Base-by-base conservation (phyloP, 2,888 invertebrate genomes). In the Monochamus alternatus region DNA sequence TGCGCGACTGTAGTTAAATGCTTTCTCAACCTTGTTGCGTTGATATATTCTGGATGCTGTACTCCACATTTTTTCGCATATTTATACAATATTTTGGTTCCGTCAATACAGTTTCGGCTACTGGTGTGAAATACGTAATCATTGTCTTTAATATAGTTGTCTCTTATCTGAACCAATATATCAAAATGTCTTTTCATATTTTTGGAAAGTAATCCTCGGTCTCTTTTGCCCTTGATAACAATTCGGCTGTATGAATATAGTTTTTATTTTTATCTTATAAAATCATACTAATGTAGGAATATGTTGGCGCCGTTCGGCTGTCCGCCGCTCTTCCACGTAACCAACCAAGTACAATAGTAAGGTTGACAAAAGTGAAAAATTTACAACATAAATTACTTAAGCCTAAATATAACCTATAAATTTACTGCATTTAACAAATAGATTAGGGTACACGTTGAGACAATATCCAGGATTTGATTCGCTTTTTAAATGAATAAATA, bases 11-110 rank as follows among this genome's bases (percentile, higher is more conserved):
- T 81, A 7, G 81, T 79, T 3, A 79, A 60, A 75, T 81, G 80
- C 74, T 81, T 81, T 10, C 79, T 32, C 12, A 80, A 69, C 47
- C 59, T 68, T 8, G 80, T 80, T 7, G 80, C 80, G 59, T 47
- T 73, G 43, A 67, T 73, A 55, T 76, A 71, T 9, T 67, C 55
- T 10, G 77, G 74, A 9, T 55, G 38, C 30, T 77, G 38, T 2
- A 68, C 30, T 12, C 68, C 75, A 78, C 76, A 78, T 59, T 79
- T 77, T n/a, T 43, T 7, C 5, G 74, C 78, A 76, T 80, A 77
- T 66, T 81, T 81, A 30, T 75, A 32, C 58, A 81, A 44, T 55
- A 78, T 30, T 75, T 80, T 79, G 10, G 80, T 80, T 62, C 80
- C 80, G 62, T 81, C 80, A 38, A 81, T 38, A 68, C 69, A 80